Evolutionary conservation across 2,113 vertebrate genomes (phyloP).

Genomic region (Microtus oregoni): DNA sequence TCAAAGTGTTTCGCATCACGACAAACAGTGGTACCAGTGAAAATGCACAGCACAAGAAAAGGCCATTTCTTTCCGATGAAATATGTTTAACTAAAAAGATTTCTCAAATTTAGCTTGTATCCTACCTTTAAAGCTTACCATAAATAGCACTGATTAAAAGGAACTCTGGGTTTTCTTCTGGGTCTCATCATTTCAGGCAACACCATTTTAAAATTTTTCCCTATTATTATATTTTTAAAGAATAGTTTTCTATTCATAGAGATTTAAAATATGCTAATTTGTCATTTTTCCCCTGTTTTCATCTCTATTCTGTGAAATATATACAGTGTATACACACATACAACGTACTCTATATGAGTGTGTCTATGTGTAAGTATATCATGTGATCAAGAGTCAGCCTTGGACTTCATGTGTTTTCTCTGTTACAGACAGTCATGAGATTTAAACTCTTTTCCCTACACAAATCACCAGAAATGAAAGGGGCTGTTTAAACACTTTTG

Average conservation of each 20-base stretch:
- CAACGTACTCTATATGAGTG: background rate
- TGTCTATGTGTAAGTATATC: background rate
- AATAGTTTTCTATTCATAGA: background rate
- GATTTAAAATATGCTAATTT: background rate
- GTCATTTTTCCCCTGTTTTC: background rate
- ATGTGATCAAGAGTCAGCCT: background rate
- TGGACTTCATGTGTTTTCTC: background rate
- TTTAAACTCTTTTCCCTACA: slow-evolving; percentile 53
- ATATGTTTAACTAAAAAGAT: background rate
- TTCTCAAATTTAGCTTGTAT: background rate
- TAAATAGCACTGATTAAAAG: background rate
- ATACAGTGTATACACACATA: background rate
- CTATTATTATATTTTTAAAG: background rate
- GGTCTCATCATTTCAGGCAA: background rate
- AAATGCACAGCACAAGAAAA: background rate
- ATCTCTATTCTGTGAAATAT: background rate
- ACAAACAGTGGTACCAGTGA: background rate
- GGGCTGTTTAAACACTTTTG: slow-evolving; percentile 69
- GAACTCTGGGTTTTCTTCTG: background rate
- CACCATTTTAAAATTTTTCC: background rate
- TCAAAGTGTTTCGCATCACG: too few relatives aligned
- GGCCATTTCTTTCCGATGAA: background rate
- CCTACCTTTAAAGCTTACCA: background rate
- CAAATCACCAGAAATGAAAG: slow-evolving; percentile 64
- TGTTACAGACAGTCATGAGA: background rate